phyloP scores from a whole-genome alignment of 2,797 vertebrate species.

The Hemibagrus guttatus region DNA sequence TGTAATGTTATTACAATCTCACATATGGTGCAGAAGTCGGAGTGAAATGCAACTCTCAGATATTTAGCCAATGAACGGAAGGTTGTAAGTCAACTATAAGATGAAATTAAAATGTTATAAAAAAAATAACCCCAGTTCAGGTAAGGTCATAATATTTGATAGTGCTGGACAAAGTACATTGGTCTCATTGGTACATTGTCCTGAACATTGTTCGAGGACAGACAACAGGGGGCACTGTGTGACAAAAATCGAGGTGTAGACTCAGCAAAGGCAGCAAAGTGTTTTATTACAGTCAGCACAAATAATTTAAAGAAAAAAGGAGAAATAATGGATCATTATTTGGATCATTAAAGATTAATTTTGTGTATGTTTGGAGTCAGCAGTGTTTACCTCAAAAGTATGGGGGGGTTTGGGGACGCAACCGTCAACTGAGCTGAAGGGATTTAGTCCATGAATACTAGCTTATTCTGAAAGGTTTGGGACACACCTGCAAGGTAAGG shows the following conservation, averaged over 20 bases:
- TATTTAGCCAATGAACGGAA: background rate
- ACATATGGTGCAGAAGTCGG: background rate
- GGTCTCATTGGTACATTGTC: background rate
- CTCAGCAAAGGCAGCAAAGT: background rate
- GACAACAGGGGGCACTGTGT: constrained; percentile 55
- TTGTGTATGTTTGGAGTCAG: background rate
- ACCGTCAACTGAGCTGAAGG: background rate
- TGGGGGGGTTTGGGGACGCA: background rate
- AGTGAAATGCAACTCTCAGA: background rate
- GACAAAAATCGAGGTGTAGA: constrained; percentile 31
- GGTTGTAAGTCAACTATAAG: background rate
- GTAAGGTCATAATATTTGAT: background rate
- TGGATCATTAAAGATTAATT: constrained; percentile 19
- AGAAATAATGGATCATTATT: constrained; percentile 1
- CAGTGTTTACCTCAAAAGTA: constrained; percentile 13
- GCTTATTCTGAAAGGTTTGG: too few relatives aligned
- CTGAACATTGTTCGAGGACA: constrained; percentile 13
- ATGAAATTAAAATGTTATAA: background rate
- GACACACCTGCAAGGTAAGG: background rate
- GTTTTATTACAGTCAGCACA: constrained; percentile 17
- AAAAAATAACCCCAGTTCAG: background rate
- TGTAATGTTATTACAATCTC: background rate
- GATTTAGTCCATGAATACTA: background rate
- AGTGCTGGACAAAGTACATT: background rate
- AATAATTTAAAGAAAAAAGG: background rate